Evolutionary conservation across 2,797 vertebrate species (phyloP), one percentile per base, ranked within the genome.

Genomic region (Zenarchopterus dispar): DNA sequence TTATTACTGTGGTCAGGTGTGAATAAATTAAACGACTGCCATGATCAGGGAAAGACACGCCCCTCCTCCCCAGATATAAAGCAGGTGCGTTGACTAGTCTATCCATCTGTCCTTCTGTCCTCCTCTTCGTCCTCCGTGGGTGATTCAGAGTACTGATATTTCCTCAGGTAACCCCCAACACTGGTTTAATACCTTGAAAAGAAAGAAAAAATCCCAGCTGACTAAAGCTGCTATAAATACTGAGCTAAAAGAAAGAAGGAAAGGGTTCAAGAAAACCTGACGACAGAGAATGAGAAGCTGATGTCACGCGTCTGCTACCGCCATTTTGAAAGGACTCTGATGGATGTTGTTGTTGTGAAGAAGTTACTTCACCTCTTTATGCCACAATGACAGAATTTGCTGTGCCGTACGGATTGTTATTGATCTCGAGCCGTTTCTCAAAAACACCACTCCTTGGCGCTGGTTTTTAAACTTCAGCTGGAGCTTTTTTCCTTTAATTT

Each of bases 1-100:
- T 86, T 90, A 56, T 63, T 74, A 55, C 64, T 73, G 62, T 78
- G 68, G 68, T 82, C 87, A 94, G 94, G 90, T 73, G 80, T 92
- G 84, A 95, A 96, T 96, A 96, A 98, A 98, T 97, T 95, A 96
- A 96, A 94, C 17, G 15, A 93, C 84, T 91, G 90, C 94, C 90
- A 88, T 87, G 88, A 94, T 81, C 58, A 64, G 56, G 84, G 80
- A 85, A 84, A 87, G 88, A 85, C 86, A 86, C 26, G 51, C 78
- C 90, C 89, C 85, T 80, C 81, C 80, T 39, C 69, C 56, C 81
- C 78, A 87, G 26, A 67, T 80, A 84, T 76, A 88, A 87, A 86
- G 81, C 84, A 84, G 75, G 78, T 84, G 71, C 83, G 73, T 81
- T 75, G 70, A 84, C 85, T 82, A 24, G 71, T 77, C 63, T 62